phyloP scores from a whole-genome alignment of 2,797 vertebrate species.

The Xyrichtys novacula region DNA sequence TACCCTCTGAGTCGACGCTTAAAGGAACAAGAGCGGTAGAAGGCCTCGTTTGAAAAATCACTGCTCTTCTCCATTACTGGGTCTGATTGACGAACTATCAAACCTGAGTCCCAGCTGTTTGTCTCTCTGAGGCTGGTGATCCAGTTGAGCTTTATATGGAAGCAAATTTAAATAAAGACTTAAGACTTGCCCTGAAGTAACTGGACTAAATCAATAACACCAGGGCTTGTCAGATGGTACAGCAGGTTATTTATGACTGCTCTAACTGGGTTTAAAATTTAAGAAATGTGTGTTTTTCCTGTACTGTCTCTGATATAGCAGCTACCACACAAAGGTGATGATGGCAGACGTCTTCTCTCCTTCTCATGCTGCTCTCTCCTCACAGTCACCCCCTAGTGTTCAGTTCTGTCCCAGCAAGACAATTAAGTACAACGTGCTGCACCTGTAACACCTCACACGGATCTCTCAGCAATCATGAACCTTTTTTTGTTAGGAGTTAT shows the following conservation, averaged over 20 bases:
- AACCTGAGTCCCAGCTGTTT: constrained; percentile 4
- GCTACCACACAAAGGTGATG: constrained; percentile 3
- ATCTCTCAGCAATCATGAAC: constrained; percentile 25
- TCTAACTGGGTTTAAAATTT: neutral
- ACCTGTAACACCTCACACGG: neutral
- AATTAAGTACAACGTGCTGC: constrained; percentile 3
- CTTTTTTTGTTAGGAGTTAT: constrained; percentile 19
- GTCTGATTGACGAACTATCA: constrained; percentile 24
- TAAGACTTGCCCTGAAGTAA: neutral
- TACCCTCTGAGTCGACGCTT: constrained; percentile 47
- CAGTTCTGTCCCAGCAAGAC: constrained; percentile 19
- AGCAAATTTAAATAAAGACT: constrained; percentile 2
- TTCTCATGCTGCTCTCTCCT: constrained; percentile 22
- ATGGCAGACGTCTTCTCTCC: constrained; percentile 4
- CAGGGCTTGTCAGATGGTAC: neutral
- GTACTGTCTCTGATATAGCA: neutral
- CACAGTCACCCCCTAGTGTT: constrained; percentile 70
- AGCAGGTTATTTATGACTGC: neutral
- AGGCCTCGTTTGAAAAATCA: constrained; percentile 56
- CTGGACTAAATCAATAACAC: neutral
- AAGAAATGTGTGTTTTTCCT: neutral
- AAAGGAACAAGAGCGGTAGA: constrained; percentile 49
- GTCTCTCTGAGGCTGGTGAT: neutral
- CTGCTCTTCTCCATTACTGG: constrained; percentile 29
- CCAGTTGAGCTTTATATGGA: constrained; percentile 8